Conservation (phyloP, 2,888 invertebrate species). For the Achlya flavicornis region DNA sequence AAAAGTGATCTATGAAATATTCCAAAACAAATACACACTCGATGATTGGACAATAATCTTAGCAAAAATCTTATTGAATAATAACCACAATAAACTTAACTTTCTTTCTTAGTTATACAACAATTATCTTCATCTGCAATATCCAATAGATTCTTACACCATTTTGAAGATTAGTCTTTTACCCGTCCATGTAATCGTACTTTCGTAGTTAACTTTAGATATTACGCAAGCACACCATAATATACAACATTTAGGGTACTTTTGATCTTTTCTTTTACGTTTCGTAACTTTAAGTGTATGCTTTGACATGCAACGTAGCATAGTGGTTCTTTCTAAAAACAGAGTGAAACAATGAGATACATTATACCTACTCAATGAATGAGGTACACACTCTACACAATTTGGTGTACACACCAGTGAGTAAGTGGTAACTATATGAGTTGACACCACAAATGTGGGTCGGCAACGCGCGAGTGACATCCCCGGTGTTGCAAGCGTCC, state of each 20-base stretch:
- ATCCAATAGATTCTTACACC: constrained; percentile 7
- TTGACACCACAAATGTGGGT: too few relatives aligned
- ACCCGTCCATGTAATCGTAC: neutral
- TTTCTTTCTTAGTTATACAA: neutral
- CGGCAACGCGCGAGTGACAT: too few relatives aligned
- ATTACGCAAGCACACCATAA: constrained; percentile 5
- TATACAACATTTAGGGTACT: neutral
- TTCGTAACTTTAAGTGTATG: constrained; percentile 1
- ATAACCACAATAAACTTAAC: neutral
- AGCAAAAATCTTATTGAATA: neutral
- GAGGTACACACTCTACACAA: neutral
- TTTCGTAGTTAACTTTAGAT: neutral
- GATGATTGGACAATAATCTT: neutral
- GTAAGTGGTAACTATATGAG: too few relatives aligned
- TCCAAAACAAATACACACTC: too few relatives aligned
- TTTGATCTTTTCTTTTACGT: neutral
- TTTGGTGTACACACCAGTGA: neutral
- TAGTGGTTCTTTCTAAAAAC: neutral
- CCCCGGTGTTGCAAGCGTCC: too few relatives aligned
- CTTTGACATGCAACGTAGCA: neutral
- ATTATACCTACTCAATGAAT: neutral
- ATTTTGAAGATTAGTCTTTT: constrained; percentile 4
- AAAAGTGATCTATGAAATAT: neutral
- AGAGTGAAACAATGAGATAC: neutral
- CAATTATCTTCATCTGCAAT: constrained; percentile 6